A percentile compares a stretch with the other conserved stretches of the same genome.
Conservation (phyloP, 2,888 invertebrate genomes). For the Diarsia mendica region DNA sequence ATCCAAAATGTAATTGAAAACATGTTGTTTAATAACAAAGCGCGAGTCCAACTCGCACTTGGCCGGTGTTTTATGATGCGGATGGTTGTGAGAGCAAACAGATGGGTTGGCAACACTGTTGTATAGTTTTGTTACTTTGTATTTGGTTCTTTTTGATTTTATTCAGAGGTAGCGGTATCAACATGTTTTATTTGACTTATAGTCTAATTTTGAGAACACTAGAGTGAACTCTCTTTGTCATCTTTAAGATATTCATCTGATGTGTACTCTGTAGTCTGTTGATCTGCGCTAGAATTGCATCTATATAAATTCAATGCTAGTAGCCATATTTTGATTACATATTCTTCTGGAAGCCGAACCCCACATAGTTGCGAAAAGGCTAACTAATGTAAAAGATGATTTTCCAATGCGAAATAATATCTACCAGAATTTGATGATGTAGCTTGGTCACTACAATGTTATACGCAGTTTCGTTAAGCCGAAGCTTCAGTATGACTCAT, state of each 20-base stretch:
- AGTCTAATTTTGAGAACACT: neutral
- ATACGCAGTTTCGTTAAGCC: slow-evolving; percentile 4
- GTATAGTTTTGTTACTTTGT: slow-evolving; percentile 16
- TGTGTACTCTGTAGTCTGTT: neutral
- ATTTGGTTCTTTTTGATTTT: neutral
- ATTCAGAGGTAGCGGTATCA: no score
- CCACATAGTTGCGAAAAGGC: no score
- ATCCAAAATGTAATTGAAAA: no score
- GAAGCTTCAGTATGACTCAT: neutral
- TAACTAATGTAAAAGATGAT: no score
- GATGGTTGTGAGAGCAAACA: neutral
- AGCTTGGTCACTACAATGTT: neutral
- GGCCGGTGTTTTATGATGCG: neutral
- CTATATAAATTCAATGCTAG: neutral
- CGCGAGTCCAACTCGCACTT: no score
- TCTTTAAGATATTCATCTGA: neutral
- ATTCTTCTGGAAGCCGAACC: neutral
- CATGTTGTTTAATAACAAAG: no score
- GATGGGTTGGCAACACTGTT: neutral
- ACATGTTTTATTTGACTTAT: neutral
- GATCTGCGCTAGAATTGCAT: neutral
- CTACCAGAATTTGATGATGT: neutral
- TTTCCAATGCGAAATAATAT: neutral
- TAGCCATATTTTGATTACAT: neutral
- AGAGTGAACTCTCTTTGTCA: neutral